Conservation (phyloP, 1,140 invertebrate genomes). For the Drosophila nigrodunni region DNA sequence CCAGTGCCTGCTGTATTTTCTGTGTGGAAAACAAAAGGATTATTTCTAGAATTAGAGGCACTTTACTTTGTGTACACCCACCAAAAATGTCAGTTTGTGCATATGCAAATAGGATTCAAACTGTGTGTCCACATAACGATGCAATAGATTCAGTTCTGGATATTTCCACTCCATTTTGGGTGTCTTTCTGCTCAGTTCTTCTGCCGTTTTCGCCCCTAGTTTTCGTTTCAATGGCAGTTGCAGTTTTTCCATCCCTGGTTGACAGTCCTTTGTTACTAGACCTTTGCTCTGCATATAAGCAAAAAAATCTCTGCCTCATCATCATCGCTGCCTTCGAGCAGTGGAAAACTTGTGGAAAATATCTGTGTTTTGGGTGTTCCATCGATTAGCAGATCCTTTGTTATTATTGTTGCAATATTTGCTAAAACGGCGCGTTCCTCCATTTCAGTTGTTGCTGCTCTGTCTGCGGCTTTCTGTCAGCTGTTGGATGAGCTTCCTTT, state of each 20-base stretch:
- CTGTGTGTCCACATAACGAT: conserved; percentile 69
- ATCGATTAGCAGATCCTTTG: conserved; percentile 77
- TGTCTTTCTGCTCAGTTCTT: conserved; percentile 24
- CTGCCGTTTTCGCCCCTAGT: not conserved
- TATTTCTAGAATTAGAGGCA: not conserved
- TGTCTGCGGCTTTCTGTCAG: conserved; percentile 14
- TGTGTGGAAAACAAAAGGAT: conserved; percentile 26
- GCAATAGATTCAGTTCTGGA: conserved; percentile 69
- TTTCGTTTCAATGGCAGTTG: conserved; percentile 31
- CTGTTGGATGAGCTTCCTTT: conserved; percentile 11
- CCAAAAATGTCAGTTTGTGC: conserved; percentile 73
- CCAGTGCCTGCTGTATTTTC: conserved; percentile 64
- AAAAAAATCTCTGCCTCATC: conserved; percentile 75
- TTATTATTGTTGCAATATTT: conserved; percentile 81
- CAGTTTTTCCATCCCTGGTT: not conserved
- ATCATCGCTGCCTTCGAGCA: conserved; percentile 53
- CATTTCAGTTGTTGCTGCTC: conserved; percentile 46
- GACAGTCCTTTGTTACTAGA: not conserved
- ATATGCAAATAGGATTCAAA: conserved; percentile 78
- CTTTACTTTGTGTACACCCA: conserved; percentile 24
- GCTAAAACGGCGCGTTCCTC: conserved; percentile 76
- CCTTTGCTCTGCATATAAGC: conserved; percentile 70
- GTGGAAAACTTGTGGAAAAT: conserved; percentile 32
- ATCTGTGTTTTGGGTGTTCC: conserved; percentile 30
- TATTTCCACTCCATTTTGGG: conserved; percentile 52